A percentile compares a stretch with the other conserved stretches of the same genome.
These are phyloP conservation scores for Serranus cabrilla DNA, from an alignment of 2,797 vertebrate species.

Conservation along the genomic window DNA sequence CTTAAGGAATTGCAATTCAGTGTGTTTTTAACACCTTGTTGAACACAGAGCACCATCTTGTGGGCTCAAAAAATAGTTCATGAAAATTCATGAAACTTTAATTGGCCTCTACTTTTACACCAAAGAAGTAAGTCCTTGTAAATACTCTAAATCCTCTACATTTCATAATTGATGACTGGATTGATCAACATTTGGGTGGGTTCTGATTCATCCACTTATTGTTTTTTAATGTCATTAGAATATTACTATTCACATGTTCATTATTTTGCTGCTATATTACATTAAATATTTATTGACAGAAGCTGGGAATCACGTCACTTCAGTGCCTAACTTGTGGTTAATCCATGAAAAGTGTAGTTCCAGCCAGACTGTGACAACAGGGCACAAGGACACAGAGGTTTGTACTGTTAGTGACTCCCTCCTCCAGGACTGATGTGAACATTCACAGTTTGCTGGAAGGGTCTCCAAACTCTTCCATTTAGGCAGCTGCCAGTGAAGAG, in stretches of 20 bases:
- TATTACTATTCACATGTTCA: background rate
- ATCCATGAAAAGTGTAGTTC: constrained; percentile 23
- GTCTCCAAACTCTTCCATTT: constrained; percentile 50
- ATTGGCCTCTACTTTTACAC: too few relatives aligned
- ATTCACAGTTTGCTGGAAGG: constrained; percentile 32
- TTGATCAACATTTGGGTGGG: too few relatives aligned
- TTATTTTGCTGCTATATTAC: background rate
- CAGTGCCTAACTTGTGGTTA: background rate
- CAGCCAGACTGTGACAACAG: constrained; percentile 4
- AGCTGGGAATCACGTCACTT: background rate
- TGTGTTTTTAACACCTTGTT: too few relatives aligned
- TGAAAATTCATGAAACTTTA: too few relatives aligned
- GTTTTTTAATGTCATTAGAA: too few relatives aligned
- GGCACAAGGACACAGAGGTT: constrained; percentile 15
- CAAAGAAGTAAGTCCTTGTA: too few relatives aligned
- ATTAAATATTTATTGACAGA: background rate
- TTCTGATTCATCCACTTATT: too few relatives aligned
- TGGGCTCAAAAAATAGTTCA: too few relatives aligned
- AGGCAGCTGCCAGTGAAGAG: constrained; percentile 49
- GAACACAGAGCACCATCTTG: too few relatives aligned
- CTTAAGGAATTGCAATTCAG: too few relatives aligned
- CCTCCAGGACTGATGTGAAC: constrained; percentile 11
- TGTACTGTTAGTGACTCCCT: constrained; percentile 9
- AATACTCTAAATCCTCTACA: too few relatives aligned
- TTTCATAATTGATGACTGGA: too few relatives aligned